A percentile compares a stretch with the other conserved stretches of the same genome.
These are phyloP conservation scores for Neodiprion lecontei DNA, from an alignment of 1,140 invertebrate species.

Conservation along the genomic window DNA sequence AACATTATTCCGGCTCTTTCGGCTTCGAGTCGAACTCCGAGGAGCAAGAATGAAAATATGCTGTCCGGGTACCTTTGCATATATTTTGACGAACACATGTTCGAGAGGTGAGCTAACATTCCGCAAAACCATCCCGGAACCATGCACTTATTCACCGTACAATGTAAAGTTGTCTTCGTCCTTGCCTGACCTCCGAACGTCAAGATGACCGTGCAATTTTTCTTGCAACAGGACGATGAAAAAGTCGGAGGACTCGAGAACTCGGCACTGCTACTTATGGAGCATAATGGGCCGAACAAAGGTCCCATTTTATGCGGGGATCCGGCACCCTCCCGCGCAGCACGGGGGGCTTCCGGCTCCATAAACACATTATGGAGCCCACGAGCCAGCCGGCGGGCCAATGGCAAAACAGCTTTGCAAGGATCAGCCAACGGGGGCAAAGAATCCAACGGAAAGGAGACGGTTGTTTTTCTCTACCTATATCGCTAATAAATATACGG, in stretches of 20 bases:
- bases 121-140: no score
- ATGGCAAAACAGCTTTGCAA: background rate
- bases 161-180: no score
- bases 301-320: constrained; percentile 45
- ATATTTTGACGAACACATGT: background rate
- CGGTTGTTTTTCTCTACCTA: background rate
- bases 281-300: constrained; percentile 50
- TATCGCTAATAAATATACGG: background rate
- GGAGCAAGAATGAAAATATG: background rate
- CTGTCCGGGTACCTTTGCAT: background rate
- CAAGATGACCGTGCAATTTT: constrained; percentile 10
- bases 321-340: constrained; percentile 39
- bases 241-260: constrained; percentile 29
- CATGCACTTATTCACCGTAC: no score
- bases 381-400: constrained; percentile 22
- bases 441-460: background rate
- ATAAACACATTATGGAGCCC: constrained; percentile 50
- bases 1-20: background rate
- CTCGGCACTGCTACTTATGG: constrained; percentile 45
- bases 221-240: constrained; percentile 33
- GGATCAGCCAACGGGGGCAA: background rate
- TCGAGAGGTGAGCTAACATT: background rate
- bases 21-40: background rate
- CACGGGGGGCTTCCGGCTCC: constrained; percentile 43
- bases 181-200: no score